A percentile compares a stretch with the other conserved stretches of the same genome.
Evolutionary conservation across 2,888 invertebrate genomes (phyloP).

Genomic region (Mimachlamys varia): DNA sequence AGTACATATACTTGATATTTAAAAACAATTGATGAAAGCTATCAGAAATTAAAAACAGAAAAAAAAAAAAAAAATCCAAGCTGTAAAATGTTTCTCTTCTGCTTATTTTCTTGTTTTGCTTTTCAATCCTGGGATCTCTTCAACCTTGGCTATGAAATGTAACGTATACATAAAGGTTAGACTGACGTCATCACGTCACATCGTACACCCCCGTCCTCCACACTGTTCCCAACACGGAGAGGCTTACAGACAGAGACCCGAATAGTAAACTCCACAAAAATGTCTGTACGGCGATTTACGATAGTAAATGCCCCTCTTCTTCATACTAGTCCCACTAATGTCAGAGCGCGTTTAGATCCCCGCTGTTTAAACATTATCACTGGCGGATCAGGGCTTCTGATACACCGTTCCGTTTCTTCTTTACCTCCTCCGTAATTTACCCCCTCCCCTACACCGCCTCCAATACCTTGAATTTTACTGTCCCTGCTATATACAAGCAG

Average conservation of each 20-base stretch:
- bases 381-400: conserved; percentile 23
- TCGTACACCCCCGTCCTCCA: background rate
- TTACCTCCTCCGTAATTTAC: background rate
- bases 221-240: background rate
- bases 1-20: no score
- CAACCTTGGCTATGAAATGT: background rate
- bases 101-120: background rate
- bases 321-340: conserved; percentile 17
- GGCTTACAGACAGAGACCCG: conserved; percentile 1
- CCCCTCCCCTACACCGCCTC: conserved; percentile 1
- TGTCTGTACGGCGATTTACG: conserved; percentile 36
- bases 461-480: background rate
- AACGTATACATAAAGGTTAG: background rate
- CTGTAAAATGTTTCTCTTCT: background rate
- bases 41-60: no score
- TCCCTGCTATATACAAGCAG: background rate
- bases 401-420: conserved; percentile 20
- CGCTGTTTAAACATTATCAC: conserved; percentile 36
- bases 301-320: conserved; percentile 34
- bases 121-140: background rate
- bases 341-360: conserved; percentile 22
- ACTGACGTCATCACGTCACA: background rate
- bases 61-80: background rate
- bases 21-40: no score
- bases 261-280: conserved; percentile 13